A percentile compares a stretch with the other conserved stretches of the same genome.
phyloP scores from a whole-genome alignment of 2,113 vertebrate species.

The Elanoides forficatus region DNA sequence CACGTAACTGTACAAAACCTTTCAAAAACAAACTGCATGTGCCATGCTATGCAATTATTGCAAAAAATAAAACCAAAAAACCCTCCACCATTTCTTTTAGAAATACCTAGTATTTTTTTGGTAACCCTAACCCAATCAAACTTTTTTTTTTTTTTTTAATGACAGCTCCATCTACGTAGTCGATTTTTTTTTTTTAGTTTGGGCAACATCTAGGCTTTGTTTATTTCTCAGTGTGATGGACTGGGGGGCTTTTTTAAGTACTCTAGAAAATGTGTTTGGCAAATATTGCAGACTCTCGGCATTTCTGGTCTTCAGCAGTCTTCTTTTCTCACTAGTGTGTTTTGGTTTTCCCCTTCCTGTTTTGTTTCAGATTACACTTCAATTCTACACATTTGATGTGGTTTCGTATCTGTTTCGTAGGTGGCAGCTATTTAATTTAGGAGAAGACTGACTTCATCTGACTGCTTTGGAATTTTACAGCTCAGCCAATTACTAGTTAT shows the following conservation, averaged over 20 bases:
- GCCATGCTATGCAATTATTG: neutral
- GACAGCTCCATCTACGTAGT: neutral
- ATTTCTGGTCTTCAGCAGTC: neutral
- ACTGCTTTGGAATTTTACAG: conserved; percentile 22
- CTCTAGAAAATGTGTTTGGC: neutral
- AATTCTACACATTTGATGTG: neutral
- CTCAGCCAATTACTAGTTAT: neutral
- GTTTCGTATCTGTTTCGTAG: neutral
- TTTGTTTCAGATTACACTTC: conserved; percentile 36
- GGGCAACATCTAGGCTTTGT: neutral
- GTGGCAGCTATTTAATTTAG: conserved; percentile 38
- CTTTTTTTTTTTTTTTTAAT: neutral
- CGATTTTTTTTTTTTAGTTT: neutral
- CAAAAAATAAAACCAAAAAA: neutral
- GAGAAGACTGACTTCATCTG: conserved; percentile 14
- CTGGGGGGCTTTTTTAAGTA: neutral
- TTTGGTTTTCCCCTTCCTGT: neutral
- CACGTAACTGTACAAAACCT: neutral
- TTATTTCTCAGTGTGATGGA: neutral
- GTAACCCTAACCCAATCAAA: neutral
- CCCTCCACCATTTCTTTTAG: fast-evolving
- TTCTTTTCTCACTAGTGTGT: neutral
- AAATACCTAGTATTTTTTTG: neutral
- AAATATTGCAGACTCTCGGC: neutral
- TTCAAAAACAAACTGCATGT: neutral